Conservation (phyloP, 2,797 vertebrate genomes). For the Micrastur ruficollis region DNA sequence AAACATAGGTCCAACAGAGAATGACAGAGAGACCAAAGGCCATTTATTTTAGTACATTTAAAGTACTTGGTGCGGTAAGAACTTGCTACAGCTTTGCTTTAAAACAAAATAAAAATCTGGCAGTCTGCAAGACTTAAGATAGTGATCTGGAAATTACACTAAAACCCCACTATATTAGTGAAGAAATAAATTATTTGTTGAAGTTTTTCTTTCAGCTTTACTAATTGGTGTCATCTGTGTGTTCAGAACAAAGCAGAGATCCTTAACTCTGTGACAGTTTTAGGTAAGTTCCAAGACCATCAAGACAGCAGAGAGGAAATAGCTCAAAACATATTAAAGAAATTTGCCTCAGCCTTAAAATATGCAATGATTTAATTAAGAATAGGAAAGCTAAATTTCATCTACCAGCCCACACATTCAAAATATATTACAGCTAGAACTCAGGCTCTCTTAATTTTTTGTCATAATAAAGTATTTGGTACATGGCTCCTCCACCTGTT, state of each 20-base stretch:
- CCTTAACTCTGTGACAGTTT: background rate
- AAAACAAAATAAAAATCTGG: background rate
- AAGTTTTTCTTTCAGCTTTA: background rate
- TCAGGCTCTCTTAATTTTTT: background rate
- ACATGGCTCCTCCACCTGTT: background rate
- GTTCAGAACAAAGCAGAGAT: background rate
- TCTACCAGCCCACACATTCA: background rate
- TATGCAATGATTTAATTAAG: slow-evolving; percentile 29
- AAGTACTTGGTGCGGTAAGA: background rate
- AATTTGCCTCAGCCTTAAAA: background rate
- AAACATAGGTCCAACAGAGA: background rate
- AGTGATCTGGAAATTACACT: background rate
- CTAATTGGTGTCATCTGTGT: background rate
- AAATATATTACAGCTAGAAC: background rate
- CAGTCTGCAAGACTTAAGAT: background rate
- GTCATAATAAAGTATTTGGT: background rate
- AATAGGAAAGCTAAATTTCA: background rate
- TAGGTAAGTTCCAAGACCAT: background rate
- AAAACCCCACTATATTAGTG: accelerated
- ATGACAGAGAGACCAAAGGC: background rate
- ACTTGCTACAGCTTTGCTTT: background rate
- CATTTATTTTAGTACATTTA: background rate
- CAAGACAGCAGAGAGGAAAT: background rate
- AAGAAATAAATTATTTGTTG: background rate
- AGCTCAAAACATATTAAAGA: background rate